These are phyloP conservation scores for Diceros bicornis DNA, from an alignment of 2,797 vertebrate genomes.

Conservation along the genomic window DNA sequence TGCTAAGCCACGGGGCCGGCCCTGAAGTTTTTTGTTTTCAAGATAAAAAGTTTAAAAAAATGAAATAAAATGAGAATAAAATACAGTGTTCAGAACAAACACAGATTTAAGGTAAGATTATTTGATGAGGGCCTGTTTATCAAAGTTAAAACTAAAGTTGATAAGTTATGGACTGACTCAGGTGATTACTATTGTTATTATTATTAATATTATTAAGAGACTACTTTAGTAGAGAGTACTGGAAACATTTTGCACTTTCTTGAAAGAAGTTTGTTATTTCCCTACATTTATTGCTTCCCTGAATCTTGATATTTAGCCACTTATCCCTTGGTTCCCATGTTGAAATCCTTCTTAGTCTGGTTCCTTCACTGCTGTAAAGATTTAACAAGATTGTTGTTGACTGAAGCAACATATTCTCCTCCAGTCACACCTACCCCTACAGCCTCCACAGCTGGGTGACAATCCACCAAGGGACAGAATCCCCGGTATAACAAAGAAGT, in stretches of 20 bases:
- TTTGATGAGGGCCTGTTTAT: neutral
- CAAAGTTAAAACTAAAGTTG: conserved; percentile 23
- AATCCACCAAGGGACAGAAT: neutral
- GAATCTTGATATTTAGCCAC: neutral
- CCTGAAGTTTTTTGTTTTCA: neutral
- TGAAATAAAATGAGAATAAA: conserved; percentile 12
- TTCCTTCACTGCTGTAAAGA: neutral
- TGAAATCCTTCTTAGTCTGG: neutral
- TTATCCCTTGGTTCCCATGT: neutral
- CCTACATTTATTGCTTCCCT: neutral
- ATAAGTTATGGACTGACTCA: neutral
- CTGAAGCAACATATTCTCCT: neutral
- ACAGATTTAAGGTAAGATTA: neutral
- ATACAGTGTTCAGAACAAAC: neutral
- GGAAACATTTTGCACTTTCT: neutral
- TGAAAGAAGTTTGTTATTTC: neutral
- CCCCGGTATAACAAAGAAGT: neutral
- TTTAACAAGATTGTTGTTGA: neutral
- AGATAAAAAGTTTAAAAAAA: neutral
- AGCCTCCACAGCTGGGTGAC: neutral
- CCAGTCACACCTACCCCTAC: neutral
- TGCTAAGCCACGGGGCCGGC: too few species aligned
- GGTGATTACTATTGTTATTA: neutral
- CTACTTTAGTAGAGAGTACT: neutral
- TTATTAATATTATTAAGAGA: neutral